These are phyloP conservation scores for Nixonia krombeini DNA, from an alignment of 1,140 invertebrate species.

Conservation along the genomic window DNA sequence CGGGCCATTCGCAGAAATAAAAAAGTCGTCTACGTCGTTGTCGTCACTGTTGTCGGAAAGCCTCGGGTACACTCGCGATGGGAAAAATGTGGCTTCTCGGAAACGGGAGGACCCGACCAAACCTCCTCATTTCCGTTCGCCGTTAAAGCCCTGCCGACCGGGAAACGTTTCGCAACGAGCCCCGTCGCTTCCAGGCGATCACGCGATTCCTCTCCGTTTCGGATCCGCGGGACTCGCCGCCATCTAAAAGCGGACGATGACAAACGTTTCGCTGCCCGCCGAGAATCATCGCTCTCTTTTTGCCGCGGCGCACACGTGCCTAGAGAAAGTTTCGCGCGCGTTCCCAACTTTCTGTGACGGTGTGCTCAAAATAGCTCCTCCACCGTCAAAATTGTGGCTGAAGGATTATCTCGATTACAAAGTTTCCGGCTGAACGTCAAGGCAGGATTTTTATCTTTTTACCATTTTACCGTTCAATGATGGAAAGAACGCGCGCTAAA, in stretches of 20 bases:
- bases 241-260: slow-evolving; percentile 10
- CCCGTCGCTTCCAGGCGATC: too few species aligned
- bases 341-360: slow-evolving; percentile 40
- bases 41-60: slow-evolving; percentile 6
- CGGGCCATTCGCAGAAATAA: neutral
- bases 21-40: slow-evolving; percentile 4
- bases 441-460: too few species aligned
- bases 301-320: too few species aligned
- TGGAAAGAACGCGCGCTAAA: too few species aligned
- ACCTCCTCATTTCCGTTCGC: slow-evolving; percentile 53
- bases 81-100: slow-evolving; percentile 14
- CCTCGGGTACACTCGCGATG: neutral
- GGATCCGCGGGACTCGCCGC: too few species aligned
- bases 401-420: too few species aligned
- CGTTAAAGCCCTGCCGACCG: slow-evolving; percentile 45
- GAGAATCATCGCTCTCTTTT: too few species aligned
- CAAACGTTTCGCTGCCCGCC: too few species aligned
- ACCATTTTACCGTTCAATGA: too few species aligned
- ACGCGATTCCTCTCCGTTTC: slow-evolving; percentile 23
- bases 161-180: slow-evolving; percentile 44
- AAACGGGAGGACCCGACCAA: slow-evolving; percentile 24
- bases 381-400: neutral
- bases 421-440: too few species aligned
- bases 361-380: slow-evolving; percentile 47
- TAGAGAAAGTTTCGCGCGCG: too few species aligned